phyloP scores from a whole-genome alignment of 2,797 vertebrate genomes.

The Enteromius anoplus region DNA sequence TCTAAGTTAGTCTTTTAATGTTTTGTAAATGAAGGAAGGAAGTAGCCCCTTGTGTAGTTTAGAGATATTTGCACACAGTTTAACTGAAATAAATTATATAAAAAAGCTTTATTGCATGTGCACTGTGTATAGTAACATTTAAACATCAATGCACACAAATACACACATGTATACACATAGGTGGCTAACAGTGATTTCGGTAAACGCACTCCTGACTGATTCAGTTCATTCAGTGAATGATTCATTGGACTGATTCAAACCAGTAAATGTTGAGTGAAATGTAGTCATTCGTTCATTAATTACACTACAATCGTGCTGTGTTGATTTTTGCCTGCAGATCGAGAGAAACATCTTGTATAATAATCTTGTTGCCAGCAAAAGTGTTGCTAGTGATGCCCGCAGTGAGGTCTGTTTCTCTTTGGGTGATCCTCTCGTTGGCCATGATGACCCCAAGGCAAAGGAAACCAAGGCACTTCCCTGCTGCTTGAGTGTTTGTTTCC shows the following conservation, averaged over 20 bases:
- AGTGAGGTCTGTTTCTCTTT: constrained; percentile 34
- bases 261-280: neutral
- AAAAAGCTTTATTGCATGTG: too few relatives aligned
- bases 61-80: neutral
- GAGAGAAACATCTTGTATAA: neutral
- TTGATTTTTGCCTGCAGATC: neutral
- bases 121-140: neutral
- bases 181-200: neutral
- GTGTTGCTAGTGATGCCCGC: constrained; percentile 35
- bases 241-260: neutral
- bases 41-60: neutral
- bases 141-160: neutral
- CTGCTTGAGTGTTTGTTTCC: constrained; percentile 58
- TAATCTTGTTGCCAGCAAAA: neutral
- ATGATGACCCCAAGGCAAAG: constrained; percentile 52
- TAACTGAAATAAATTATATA: too few relatives aligned
- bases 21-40: too few relatives aligned
- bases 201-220: neutral
- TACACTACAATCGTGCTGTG: neutral
- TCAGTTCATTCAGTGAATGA: neutral
- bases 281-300: neutral
- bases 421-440: constrained; percentile 42
- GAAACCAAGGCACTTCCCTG: constrained; percentile 55
- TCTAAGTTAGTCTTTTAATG: too few relatives aligned
- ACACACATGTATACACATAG: neutral